Evolutionary conservation across 2,797 vertebrate genomes (phyloP).

Genomic region (Meda fulgida): DNA sequence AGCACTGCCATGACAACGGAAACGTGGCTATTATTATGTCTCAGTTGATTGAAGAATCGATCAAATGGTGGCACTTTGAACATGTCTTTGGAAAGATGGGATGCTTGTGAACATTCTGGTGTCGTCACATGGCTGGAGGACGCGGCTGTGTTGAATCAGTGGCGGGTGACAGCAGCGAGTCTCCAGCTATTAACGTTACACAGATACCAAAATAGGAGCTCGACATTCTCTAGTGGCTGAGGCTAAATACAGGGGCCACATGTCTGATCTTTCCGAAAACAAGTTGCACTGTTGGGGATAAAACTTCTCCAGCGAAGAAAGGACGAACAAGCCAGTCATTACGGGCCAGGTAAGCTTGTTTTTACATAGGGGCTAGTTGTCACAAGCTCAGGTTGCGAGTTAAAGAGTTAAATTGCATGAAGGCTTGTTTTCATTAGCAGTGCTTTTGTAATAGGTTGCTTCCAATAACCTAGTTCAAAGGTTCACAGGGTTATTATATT

Average conservation of each 20-base stretch:
- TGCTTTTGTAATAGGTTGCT: not conserved
- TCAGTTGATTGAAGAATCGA: not conserved
- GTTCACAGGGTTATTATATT: not conserved
- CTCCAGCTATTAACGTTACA: slow-evolving; percentile 63
- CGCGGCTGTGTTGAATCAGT: slow-evolving; percentile 55
- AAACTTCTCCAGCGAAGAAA: not conserved
- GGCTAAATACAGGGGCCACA: slow-evolving; percentile 71
- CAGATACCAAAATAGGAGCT: slow-evolving; percentile 84
- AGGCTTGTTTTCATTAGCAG: not conserved
- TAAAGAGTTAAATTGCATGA: not conserved
- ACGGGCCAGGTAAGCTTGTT: slow-evolving; percentile 43
- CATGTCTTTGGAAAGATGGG: not conserved
- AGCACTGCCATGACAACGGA: slow-evolving; percentile 72
- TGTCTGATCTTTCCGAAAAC: slow-evolving; percentile 52
- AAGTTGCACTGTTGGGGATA: slow-evolving; percentile 18
- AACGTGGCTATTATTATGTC: not conserved
- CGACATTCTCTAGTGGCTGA: slow-evolving; percentile 62
- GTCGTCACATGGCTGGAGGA: slow-evolving; percentile 31
- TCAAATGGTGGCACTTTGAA: slow-evolving; percentile 37
- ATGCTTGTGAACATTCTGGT: not conserved
- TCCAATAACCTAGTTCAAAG: not conserved
- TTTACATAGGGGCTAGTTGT: slow-evolving; percentile 15
- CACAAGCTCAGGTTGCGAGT: not conserved
- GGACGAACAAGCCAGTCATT: not conserved
- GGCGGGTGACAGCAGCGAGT: slow-evolving; percentile 64